Percentiles rank a stretch among this genome's conserved stretches.
Evolutionary conservation across 2,113 vertebrate species (phyloP).

Genomic region (Anthoscopus minutus): DNA sequence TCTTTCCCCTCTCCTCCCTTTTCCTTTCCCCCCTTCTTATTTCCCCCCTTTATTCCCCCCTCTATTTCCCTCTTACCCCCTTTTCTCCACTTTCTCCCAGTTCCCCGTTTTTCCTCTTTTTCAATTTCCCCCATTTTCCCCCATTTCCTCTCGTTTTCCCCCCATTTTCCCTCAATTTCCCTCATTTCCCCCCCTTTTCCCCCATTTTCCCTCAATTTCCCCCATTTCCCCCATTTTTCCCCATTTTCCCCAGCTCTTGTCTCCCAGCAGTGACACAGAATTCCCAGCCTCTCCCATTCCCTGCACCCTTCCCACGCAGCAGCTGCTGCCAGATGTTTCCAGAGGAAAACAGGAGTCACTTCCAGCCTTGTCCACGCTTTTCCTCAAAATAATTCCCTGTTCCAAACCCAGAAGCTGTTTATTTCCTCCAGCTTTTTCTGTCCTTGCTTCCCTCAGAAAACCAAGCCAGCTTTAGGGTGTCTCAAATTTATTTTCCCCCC

Average conservation of each 20-base stretch:
- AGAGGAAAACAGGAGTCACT: not conserved
- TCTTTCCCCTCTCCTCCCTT: too few species aligned
- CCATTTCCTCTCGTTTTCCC: too few species aligned
- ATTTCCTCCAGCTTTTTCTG: not conserved
- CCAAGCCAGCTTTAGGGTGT: not conserved
- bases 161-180: not conserved
- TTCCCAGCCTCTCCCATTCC: too few species aligned
- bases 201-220: too few species aligned
- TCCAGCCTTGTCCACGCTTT: not conserved
- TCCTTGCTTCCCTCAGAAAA: not conserved
- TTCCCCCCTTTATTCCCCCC: too few species aligned
- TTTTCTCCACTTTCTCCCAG: too few species aligned
- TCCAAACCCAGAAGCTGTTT: not conserved
- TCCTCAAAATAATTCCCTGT: fast-evolving
- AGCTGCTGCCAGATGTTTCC: not conserved
- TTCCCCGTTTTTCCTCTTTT: too few species aligned
- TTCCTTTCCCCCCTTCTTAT: too few species aligned
- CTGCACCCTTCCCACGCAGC: not conserved
- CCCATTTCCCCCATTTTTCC: too few species aligned
- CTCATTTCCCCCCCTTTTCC: not conserved
- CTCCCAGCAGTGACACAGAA: not conserved
- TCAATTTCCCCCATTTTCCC: too few species aligned
- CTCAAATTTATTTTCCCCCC: not conserved
- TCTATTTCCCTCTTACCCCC: not conserved
- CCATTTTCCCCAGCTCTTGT: fast-evolving